Base-by-base conservation (phyloP, 2,797 vertebrate species). In the Dicrostonyx torquatus region DNA sequence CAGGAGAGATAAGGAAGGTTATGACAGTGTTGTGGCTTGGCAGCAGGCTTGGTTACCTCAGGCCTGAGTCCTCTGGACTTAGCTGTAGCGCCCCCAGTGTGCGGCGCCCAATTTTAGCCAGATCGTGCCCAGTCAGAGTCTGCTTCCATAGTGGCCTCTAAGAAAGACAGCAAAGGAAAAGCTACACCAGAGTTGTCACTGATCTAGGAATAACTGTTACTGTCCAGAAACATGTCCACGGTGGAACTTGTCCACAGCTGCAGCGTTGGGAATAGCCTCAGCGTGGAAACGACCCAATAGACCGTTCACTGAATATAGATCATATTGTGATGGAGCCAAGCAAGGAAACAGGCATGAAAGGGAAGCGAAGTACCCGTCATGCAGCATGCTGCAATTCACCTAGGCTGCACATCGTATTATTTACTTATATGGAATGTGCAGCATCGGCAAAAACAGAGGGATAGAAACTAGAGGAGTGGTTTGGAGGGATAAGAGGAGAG, bases 51-150 rank as follows among this genome's bases (percentile, higher is more conserved):
- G 80, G 58, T 34, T 45, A 62, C 15, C 26, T 34, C 26, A 62
- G 31, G 15, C 37, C 53, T 12, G 80, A 64, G 80, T 83, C 80
- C 37, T 62, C 34, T 1, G 29, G 80, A 83, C 80, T 48, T 70
- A 15, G 91, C 88, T 73, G 18, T 31, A 11, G 60, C n/a, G 78
- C 20, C 72, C 72, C 20, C 2, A n/a, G 12, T 7, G 68, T 73
- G 50, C 1, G 0, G 78, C 2, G 2, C 50, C 43, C 5, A 0
- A 0, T 17, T 15, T 17, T 1, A 45, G 64, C n/a, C 20, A 8
- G 40, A 78, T 34, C 1, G 17, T 22, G 15, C 66, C 3, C 4
- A n/a, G 62, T 4, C 92, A 92, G 40, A 92, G 91, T 90, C 68
- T 79, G 58, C 85, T 77, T 93, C 93, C 85, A 79, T 6, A 17